Base-by-base conservation (phyloP, 2,797 vertebrate species). In the Loriculus beryllinus region DNA sequence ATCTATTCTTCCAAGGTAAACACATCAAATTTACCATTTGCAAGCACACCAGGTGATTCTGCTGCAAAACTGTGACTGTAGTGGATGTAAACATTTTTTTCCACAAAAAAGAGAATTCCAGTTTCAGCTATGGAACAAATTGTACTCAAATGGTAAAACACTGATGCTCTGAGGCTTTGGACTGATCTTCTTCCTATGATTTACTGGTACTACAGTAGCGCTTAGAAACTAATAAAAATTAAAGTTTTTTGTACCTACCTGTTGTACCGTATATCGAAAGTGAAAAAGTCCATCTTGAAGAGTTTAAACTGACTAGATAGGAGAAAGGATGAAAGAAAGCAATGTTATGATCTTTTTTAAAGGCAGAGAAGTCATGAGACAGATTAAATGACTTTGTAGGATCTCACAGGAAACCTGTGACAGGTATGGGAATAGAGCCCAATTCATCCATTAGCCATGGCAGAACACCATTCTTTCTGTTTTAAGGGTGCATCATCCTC, bases 1-100 rank as follows among this genome's bases (percentile, higher is more conserved):
- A 98, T 99, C 96, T 99, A 98, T 95, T 99, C 98, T 22, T 99
- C 99, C 25, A 99, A 99, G 98, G 98, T 98, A 95, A 97, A 88
- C 63, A n/a, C 3, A 2, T 13, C 3, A 39, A 13, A n/a, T 20
- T 6, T 43, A 10, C 47, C 19, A 8, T 76, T 59, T 81, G 25
- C 70, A 35, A 68, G 62, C 22, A 16, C 20, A 22, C 11, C 15
- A 20, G 33, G 4, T 57, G 21, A 74, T 81, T 90, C 45, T 84
- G 35, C 17, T 82, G 60, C 22, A 42, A 84, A 54, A 54, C 60
- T 19, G 2, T 22, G 70, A 51, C 59, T 71, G 40, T 68, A n/a
- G 31, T 21, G 15, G 57, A 28, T 19, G n/a, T 62, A 49, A 62
- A 25, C 31, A 12, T 26, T 26, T 57, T 57, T 11, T 35, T 25